Base-by-base conservation (phyloP, 2,113 vertebrate species). In the Petroica traversi region DNA sequence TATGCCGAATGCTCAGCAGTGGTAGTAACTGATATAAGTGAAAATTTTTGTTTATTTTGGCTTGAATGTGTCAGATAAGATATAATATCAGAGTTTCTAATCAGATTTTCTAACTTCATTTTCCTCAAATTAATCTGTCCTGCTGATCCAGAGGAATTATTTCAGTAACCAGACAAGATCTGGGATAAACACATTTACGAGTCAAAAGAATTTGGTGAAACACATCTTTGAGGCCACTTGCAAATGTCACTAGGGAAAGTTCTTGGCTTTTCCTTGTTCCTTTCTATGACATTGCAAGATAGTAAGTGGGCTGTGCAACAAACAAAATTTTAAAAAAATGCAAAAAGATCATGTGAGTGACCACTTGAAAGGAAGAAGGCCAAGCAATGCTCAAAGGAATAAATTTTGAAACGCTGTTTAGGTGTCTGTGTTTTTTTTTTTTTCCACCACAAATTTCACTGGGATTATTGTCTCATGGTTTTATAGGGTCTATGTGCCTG, bases 401-500 rank as follows among this genome's bases (percentile, higher is more conserved):
- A 92, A 19, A 71, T 86, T 89, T 81, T 87, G 79, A 92, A 74
- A 94, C 86, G 72, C n/a, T 88, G 28, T 93, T 90, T 20, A 75
- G 62, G 36, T 6, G 3, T 49, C 36, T 88, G 73, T 87, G 67
- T 38, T 81, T 38, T 72, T 54, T 83, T 75, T 46, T 86, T 77
- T 54, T 84, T 85, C 66, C 29, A 91, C 74, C 79, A 62, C 49
- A 89, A 75, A 63, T 79, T 77, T 93, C 74, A 74, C 23, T 92
- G 48, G 86, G 48, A 90, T 93, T 85, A 86, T 67, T 54, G 54
- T 97, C 64, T 88, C 66, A 62, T 80, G 88, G 55, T 91, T 97
- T 96, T 96, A 88, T 89, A 93, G 14, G 78, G 64, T 68, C 88
- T 74, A 6, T 76, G 45, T 4, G 2, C 67, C 90, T 19, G 40